These are phyloP conservation scores for Pantelozetes paolii DNA, from an alignment of 2,888 invertebrate species.

Conservation along the genomic window DNA sequence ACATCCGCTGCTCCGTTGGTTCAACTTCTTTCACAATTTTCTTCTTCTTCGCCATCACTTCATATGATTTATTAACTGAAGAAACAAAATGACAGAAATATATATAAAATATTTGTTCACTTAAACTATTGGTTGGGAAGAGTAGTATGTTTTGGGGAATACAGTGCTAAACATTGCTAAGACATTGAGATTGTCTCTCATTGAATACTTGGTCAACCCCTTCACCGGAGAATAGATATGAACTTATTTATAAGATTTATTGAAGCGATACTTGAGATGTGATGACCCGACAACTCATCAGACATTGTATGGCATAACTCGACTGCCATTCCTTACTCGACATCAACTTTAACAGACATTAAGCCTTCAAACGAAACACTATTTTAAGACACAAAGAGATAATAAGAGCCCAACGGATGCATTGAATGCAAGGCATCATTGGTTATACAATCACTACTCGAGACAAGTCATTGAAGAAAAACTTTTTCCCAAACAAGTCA, in stretches of 20 bases:
- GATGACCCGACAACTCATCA: constrained; percentile 15
- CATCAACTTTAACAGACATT: background rate
- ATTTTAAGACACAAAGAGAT: background rate
- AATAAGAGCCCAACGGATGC: constrained; percentile 4
- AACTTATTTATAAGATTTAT: constrained; percentile 20
- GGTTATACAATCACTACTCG: background rate
- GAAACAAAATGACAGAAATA: constrained; percentile 17
- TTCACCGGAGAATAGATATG: background rate
- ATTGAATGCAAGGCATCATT: constrained; percentile 28
- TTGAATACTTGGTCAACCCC: constrained; percentile 4
- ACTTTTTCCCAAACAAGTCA: too few relatives aligned
- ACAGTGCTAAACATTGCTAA: too few relatives aligned
- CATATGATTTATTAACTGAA: constrained; percentile 28
- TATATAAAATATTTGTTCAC: constrained; percentile 19
- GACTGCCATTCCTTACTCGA: background rate
- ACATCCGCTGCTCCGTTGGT: background rate
- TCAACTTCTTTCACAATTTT: background rate
- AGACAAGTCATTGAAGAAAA: too few relatives aligned
- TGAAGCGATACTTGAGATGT: constrained; percentile 3
- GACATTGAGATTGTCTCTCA: background rate
- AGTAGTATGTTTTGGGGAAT: background rate
- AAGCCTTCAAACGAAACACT: background rate
- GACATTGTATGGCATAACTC: background rate
- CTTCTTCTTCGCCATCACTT: constrained; percentile 27
- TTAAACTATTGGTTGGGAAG: background rate